Base-by-base conservation (phyloP, 2,888 invertebrate species). In the Lumbricus terrestris region DNA sequence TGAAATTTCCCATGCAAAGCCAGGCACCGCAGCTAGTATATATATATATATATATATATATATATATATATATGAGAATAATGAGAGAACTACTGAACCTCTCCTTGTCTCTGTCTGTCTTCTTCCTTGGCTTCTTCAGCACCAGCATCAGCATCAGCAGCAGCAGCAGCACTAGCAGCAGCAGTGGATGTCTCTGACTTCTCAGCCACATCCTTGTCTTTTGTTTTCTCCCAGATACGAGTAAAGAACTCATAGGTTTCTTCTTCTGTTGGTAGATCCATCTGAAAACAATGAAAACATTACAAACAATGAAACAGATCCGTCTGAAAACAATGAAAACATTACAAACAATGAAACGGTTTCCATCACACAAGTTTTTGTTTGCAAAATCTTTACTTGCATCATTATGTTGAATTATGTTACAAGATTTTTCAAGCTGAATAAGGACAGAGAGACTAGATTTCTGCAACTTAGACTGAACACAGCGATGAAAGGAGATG, bases 191-290 rank as follows among this genome's bases (percentile, higher is more conserved):
- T 8, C 69, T 69, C 29, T 8, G 34, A 91, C 88, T 90, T 91
- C 88, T 91, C 91, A 37, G 47, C 90, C 83, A 38, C 89, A 90
- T 92, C 82, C 92, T 92, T 89, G 90, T 93, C 93, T 82, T 92
- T 91, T 54, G 93, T 94, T 16, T 93, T 93, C 85, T 95, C 95
- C 94, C 94, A 95, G 33, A 93, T 93, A 88, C 95, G 94, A 20
- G 95, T 95, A 92, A 95, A 95, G 93, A 95, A 95, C 92, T 95
- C 95, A 93, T 93, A 95, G 29, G 95, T 93, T 88, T 94, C 95
- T 90, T 95, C 94, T 29, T 93, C 91, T 42, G 94, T 93, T 40
- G 94, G 94, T 93, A 94, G 34, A 18, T 88, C 69, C 38, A 88
- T 37, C 91, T 91, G 69, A 34, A 33, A 90, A 29, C 8, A 90